Evolutionary conservation across 1,140 invertebrate species (phyloP), one percentile per base, ranked within the genome.

Genomic region (Drosophila carrolli): DNA sequence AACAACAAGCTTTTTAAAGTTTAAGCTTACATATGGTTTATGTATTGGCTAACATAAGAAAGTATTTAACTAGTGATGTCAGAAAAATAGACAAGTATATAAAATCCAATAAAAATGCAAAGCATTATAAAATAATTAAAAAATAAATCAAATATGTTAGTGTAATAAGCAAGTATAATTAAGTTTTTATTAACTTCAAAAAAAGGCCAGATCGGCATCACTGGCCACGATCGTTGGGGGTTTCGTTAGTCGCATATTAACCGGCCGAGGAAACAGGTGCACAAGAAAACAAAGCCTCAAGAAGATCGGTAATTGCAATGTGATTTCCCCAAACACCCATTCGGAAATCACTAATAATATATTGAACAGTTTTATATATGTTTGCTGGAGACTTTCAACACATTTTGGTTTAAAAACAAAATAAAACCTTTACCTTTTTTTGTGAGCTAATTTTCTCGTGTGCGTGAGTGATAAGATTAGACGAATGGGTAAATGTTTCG

Each of bases 171-270:
- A 32, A 32, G 29, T 32, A 8, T 32, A 32, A 8, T 32, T 32
- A 0, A 8, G 1, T 32, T 32, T 32, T 7, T 32, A 8, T 32
- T 0, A 23, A 23, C 23, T 23, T 23, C 4, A 11, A 59, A 35
- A 50, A 51, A 16, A 23, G n/a, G 13, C 35, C 13, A 55, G 5
- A 16, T 6, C 8, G 9, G 6, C 59, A 59, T 32, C 53, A 11
- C 60, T 59, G 13, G 5, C 11, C 16, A 2, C 27, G 60, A 62
- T 62, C 38, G 27, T 32, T 16, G 6, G 9, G 27, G 27, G 38
- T 71, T 70, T 19, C 14, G 71, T 85, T 61, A 85, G 81, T 84
- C 62, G 55, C 81, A 62, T 77, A 81, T 68, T 85, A 62, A 63
- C 43, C 55, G 59, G 75, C 65, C 56, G 29, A 73, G 72, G 67